These are phyloP conservation scores for Porites evermanni DNA, from an alignment of 92 coral and sea anemone species.

Conservation along the genomic window DNA sequence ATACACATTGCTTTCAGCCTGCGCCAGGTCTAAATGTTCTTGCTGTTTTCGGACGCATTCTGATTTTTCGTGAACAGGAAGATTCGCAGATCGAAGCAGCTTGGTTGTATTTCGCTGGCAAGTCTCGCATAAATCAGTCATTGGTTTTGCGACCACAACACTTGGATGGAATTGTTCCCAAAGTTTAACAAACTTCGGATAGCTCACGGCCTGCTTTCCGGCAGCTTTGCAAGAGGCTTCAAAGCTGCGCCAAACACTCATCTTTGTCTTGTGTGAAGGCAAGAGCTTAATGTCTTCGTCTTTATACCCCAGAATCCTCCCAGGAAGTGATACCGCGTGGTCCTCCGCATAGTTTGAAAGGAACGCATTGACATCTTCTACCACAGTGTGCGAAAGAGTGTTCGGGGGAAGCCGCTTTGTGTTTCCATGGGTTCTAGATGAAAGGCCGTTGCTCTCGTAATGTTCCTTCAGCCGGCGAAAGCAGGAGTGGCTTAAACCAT, in stretches of 20 bases:
- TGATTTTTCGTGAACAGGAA: constrained; percentile 58
- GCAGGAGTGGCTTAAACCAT: constrained; percentile 61
- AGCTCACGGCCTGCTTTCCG: constrained; percentile 52
- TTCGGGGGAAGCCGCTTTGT: constrained; percentile 43
- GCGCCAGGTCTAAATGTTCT: constrained; percentile 57
- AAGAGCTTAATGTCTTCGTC: constrained; percentile 42
- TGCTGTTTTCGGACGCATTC: constrained; percentile 52
- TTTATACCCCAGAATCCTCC: constrained; percentile 48
- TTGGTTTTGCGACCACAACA: constrained; percentile 71
- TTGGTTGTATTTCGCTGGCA: constrained; percentile 67
- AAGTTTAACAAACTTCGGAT: constrained; percentile 54
- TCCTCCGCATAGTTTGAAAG: constrained; percentile 52
- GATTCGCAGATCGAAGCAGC: constrained; percentile 61
- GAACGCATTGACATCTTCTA: constrained; percentile 28
- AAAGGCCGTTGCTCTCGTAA: constrained; percentile 52
- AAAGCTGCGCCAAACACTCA: constrained; percentile 42
- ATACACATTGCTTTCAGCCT: constrained; percentile 54
- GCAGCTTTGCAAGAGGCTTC: constrained; percentile 46
- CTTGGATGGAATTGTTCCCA: constrained; percentile 57
- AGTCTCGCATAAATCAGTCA: constrained; percentile 64
- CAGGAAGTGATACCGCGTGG: constrained; percentile 54
- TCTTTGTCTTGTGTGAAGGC: constrained; percentile 27
- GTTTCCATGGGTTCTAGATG: constrained; percentile 53
- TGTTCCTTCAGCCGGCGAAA: constrained; percentile 68
- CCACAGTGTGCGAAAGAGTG: constrained; percentile 31